Conservation (phyloP, 2,113 vertebrate genomes). For the Colossoma macropomum region DNA sequence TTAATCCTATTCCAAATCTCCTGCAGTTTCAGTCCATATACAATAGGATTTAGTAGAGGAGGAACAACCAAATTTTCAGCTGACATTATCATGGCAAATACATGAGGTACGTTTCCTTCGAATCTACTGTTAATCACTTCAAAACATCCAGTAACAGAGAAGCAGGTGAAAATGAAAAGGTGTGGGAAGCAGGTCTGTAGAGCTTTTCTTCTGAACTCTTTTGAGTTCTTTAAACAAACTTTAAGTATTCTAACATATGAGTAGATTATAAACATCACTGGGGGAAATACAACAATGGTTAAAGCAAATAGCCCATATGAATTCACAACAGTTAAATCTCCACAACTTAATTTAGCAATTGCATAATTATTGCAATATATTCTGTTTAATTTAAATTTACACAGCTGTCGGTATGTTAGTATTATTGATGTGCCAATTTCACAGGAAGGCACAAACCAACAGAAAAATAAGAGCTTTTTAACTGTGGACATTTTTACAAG, state of each 20-base stretch:
- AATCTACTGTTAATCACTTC: constrained; percentile 9
- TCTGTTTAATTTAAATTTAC: constrained; percentile 17
- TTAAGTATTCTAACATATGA: constrained; percentile 3
- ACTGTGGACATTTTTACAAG: constrained; percentile 5
- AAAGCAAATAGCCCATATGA: constrained; percentile 5
- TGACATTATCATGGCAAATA: constrained; percentile 16
- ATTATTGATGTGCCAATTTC: neutral
- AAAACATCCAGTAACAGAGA: neutral
- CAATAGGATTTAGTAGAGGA: constrained; percentile 11
- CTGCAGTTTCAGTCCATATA: constrained; percentile 17
- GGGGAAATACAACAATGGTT: neutral
- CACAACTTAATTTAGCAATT: constrained; percentile 5
- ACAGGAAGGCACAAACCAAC: neutral
- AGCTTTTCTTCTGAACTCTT: constrained; percentile 10
- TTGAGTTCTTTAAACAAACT: constrained; percentile 15
- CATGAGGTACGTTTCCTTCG: constrained; percentile 6
- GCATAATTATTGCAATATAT: constrained; percentile 12
- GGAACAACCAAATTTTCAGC: constrained; percentile 14
- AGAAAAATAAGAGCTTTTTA: neutral
- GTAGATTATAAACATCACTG: neutral
- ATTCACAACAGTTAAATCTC: neutral
- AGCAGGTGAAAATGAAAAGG: neutral
- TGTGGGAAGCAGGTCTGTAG: constrained; percentile 26
- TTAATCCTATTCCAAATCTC: constrained; percentile 11
- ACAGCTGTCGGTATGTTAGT: neutral